Conservation (phyloP, 2,113 vertebrate species). For the human region DNA sequence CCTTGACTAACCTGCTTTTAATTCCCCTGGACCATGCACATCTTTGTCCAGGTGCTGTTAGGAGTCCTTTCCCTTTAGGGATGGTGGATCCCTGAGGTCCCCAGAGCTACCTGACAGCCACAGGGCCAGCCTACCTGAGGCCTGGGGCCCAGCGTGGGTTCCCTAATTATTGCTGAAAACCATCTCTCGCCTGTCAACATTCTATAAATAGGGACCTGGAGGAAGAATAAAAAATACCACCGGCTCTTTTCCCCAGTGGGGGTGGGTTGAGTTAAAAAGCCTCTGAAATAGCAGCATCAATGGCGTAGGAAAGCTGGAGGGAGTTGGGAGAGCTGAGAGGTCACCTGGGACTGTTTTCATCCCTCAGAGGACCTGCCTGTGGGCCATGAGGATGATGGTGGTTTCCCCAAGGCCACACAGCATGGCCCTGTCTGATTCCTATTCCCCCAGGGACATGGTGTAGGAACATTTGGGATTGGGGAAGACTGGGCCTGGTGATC, state of each 20-base stretch:
- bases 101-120: not conserved
- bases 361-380: not conserved
- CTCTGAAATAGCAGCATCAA: not conserved
- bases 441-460: not conserved
- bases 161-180: not conserved
- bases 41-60: not conserved
- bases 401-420: not conserved
- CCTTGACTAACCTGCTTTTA: not conserved
- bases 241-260: not conserved
- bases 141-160: not conserved
- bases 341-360: not conserved
- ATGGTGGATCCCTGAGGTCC: rapidly evolving
- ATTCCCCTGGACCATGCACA: rapidly evolving
- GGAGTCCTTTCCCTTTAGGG: not conserved
- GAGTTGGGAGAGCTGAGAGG: not conserved
- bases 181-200: not conserved
- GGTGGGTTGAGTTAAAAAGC: not conserved
- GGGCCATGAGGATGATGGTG: rapidly evolving
- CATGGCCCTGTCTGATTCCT: rapidly evolving
- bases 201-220: slow-evolving; percentile 46
- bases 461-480: not conserved
- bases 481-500: not conserved
- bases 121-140: not conserved
- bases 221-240: not conserved
- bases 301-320: not conserved